Conservation (phyloP, 1,140 invertebrate species). For the Pseudomyrmex gracilis region DNA sequence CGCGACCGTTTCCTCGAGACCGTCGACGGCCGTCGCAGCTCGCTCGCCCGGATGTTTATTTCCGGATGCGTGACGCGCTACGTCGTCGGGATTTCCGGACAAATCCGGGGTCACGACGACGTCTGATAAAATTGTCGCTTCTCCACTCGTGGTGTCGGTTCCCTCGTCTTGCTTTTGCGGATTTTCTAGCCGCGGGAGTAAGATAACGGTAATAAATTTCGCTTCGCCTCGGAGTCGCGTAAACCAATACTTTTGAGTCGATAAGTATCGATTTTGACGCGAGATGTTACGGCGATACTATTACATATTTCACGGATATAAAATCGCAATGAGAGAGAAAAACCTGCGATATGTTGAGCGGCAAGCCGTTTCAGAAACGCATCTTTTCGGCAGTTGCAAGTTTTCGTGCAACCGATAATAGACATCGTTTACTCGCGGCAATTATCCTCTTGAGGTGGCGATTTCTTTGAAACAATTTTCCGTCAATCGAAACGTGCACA, state of each 20-base stretch:
- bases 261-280: background rate
- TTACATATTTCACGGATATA: too few species aligned
- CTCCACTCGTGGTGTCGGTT: background rate
- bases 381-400: conserved; percentile 75
- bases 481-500: background rate
- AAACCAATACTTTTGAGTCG: conserved; percentile 4
- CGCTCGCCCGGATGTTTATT: conserved; percentile 33
- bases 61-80: conserved; percentile 28
- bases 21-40: background rate
- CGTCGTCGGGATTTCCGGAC: conserved; percentile 11
- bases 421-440: conserved; percentile 52
- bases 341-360: conserved; percentile 63
- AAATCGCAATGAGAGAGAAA: conserved; percentile 21
- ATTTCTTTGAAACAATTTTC: background rate
- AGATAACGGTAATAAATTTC: conserved; percentile 3
- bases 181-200: conserved; percentile 12
- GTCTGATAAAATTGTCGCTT: conserved; percentile 8
- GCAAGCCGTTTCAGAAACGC: conserved; percentile 59
- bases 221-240: background rate
- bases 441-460: background rate
- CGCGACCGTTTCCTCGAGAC: conserved; percentile 14
- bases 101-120: conserved; percentile 11
- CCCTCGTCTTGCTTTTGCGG: conserved; percentile 20
- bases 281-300: background rate
- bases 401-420: conserved; percentile 76